Conservation (phyloP, 2,113 vertebrate species). For the Mesitornis unicolor region DNA sequence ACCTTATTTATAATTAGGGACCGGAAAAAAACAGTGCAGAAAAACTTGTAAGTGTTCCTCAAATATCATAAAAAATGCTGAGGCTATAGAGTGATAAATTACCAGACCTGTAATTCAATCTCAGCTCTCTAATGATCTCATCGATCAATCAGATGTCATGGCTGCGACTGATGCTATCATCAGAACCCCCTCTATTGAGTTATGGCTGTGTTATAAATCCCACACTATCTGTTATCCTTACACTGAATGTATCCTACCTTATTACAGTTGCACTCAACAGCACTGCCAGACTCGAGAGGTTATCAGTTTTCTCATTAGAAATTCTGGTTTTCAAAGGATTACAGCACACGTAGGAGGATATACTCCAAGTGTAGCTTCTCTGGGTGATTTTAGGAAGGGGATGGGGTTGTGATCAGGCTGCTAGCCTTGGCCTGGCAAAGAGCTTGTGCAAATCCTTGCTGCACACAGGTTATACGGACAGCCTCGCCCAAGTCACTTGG, state of each 20-base stretch:
- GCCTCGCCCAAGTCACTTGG: no score
- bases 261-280: not conserved
- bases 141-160: slow-evolving; percentile 46
- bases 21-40: not conserved
- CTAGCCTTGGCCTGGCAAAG: not conserved
- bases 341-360: not conserved
- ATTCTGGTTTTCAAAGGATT: not conserved
- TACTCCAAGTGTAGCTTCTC: not conserved
- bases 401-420: not conserved
- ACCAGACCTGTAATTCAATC: slow-evolving; percentile 33
- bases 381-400: not conserved
- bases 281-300: not conserved
- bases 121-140: slow-evolving; percentile 55
- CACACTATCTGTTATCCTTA: slow-evolving; percentile 19
- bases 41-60: slow-evolving; percentile 3
- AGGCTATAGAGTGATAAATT: slow-evolving; percentile 22
- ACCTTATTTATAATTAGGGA: slow-evolving; percentile 27
- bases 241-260: not conserved
- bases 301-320: not conserved
- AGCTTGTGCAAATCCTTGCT: not conserved
- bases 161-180: not conserved
- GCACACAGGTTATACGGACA: not conserved
- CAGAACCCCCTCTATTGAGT: slow-evolving; percentile 13
- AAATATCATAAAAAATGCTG: slow-evolving; percentile 19
- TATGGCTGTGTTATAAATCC: slow-evolving; percentile 46